phyloP scores from a whole-genome alignment of 2,888 invertebrate species.

The Ischnus inquisitorius region DNA sequence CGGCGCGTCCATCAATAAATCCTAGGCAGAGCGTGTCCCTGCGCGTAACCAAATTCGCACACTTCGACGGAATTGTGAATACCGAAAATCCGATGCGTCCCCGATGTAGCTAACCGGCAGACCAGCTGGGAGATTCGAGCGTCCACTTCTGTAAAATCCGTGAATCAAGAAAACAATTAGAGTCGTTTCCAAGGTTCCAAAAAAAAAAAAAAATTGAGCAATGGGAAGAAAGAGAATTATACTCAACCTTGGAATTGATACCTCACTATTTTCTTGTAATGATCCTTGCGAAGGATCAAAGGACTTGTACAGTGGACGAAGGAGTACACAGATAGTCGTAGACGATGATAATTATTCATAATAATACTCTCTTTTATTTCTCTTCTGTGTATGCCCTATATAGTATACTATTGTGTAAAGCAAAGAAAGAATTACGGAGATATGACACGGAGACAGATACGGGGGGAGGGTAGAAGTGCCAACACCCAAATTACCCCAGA shows the following conservation, averaged over 20 bases:
- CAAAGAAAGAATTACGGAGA: constrained; percentile 9
- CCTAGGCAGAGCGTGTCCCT: background rate
- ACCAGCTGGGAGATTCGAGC: background rate
- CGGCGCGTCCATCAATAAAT: constrained; percentile 12
- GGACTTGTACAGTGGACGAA: constrained; percentile 40
- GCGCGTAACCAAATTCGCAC: background rate
- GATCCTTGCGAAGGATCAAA: constrained; percentile 2
- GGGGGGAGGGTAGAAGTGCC: constrained; percentile 62
- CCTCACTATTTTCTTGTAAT: background rate
- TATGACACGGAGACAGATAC: constrained; percentile 46
- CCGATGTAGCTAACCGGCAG: too few relatives aligned
- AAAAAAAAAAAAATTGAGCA: too few relatives aligned
- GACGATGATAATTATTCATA: constrained; percentile 37
- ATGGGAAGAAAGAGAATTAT: background rate
- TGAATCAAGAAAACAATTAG: background rate
- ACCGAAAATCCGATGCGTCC: background rate
- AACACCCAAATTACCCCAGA: constrained; percentile 64
- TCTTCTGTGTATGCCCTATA: constrained; percentile 38
- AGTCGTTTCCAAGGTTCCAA: background rate
- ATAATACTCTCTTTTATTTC: constrained; percentile 35
- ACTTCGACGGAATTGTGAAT: background rate
- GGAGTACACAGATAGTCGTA: constrained; percentile 45
- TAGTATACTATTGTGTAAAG: constrained; percentile 29
- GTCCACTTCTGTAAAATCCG: background rate
- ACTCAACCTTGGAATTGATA: too few relatives aligned